These are phyloP conservation scores for Sicus ferrugineus DNA, from an alignment of 2,888 invertebrate species.

Conservation along the genomic window DNA sequence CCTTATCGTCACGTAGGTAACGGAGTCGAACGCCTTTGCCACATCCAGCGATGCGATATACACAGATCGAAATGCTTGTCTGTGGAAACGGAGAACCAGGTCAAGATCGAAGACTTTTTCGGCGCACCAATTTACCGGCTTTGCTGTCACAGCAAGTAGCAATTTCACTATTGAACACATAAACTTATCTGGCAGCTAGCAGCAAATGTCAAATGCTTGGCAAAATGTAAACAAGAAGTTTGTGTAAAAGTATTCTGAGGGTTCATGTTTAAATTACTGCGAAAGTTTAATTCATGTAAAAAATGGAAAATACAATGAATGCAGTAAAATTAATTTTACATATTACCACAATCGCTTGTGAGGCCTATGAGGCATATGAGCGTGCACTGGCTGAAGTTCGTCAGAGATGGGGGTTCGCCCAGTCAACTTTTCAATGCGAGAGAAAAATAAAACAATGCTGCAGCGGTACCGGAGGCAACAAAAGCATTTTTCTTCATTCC, in stretches of 20 bases:
- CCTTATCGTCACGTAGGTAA: background rate
- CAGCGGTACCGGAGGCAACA: background rate
- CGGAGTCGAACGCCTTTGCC: background rate
- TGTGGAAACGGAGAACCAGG: background rate
- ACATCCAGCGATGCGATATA: conserved; percentile 7
- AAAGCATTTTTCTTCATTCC: background rate
- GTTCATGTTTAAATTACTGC: too few species aligned
- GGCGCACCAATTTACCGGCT: too few species aligned
- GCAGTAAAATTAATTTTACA: background rate
- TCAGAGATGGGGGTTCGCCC: conserved; percentile 7
- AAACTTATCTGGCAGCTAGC: background rate
- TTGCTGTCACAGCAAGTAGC: background rate
- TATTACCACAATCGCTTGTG: background rate
- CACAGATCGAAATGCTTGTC: background rate
- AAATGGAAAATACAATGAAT: background rate
- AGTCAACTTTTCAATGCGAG: background rate
- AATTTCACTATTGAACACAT: background rate
- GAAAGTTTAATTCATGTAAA: background rate
- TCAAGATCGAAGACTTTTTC: conserved; percentile 1
- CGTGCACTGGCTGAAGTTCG: background rate
- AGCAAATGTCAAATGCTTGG: background rate
- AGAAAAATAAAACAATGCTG: background rate
- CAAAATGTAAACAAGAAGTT: background rate
- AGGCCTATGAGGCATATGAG: background rate
- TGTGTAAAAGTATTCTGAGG: background rate